These are phyloP conservation scores for Brachionus angularis DNA, from an alignment of 1,140 invertebrate genomes.

Conservation along the genomic window DNA sequence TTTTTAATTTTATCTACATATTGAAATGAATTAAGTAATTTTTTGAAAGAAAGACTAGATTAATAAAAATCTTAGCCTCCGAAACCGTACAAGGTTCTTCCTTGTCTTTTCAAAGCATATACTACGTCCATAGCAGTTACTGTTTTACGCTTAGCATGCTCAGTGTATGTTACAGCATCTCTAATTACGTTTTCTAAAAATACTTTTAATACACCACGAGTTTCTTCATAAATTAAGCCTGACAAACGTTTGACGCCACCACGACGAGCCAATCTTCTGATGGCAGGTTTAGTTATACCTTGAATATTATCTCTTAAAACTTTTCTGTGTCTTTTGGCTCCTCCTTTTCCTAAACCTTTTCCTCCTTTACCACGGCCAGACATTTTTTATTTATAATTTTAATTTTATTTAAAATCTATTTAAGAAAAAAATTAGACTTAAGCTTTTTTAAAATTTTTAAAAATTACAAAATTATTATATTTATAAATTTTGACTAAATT, in stretches of 20 bases:
- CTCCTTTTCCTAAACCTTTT: conserved; percentile 54
- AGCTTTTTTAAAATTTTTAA: too few species aligned
- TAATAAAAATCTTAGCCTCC: conserved; percentile 28
- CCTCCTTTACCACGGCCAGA: conserved; percentile 54
- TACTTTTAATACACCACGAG: conserved; percentile 69
- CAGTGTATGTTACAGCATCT: conserved; percentile 75
- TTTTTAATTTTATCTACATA: too few species aligned
- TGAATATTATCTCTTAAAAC: conserved; percentile 69
- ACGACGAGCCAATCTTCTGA: conserved; percentile 66
- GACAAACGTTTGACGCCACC: conserved; percentile 74
- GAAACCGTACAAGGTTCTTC: conserved; percentile 66
- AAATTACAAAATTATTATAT: too few species aligned
- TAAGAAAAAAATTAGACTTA: too few species aligned
- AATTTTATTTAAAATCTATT: too few species aligned
- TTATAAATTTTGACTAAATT: too few species aligned
- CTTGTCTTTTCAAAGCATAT: conserved; percentile 76
- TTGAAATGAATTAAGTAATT: too few species aligned
- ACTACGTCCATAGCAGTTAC: conserved; percentile 83
- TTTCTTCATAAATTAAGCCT: conserved; percentile 71
- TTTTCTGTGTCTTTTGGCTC: conserved; percentile 53
- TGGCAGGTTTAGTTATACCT: conserved; percentile 68
- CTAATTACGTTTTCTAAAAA: conserved; percentile 77
- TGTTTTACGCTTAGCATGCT: conserved; percentile 74
- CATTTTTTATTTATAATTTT: conserved; percentile 47
- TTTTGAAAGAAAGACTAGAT: neutral